Percentiles rank a stretch among this genome's conserved stretches.
phyloP scores from a whole-genome alignment of 2,113 vertebrate species.

The Colius striatus region DNA sequence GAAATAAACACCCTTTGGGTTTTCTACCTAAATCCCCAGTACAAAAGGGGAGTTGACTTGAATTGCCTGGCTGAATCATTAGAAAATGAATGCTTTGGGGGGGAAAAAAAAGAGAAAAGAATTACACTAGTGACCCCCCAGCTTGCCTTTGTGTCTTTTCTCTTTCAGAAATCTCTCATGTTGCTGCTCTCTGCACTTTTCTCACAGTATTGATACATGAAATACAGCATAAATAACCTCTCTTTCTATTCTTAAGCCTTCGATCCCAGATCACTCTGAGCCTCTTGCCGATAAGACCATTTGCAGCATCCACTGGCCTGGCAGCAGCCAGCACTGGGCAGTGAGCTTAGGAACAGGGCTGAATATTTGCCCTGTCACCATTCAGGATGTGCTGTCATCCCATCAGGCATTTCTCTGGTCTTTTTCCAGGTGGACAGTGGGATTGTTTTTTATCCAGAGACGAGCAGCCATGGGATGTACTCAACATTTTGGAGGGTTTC shows the following conservation, averaged over 20 bases:
- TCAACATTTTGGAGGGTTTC: background rate
- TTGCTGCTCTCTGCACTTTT: constrained; percentile 57
- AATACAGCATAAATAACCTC: constrained; percentile 59
- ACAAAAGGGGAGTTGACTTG: constrained; percentile 52
- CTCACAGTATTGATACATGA: constrained; percentile 38
- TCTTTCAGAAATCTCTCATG: constrained; percentile 50
- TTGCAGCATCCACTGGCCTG: constrained; percentile 3
- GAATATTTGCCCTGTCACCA: constrained; percentile 33
- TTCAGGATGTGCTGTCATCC: background rate
- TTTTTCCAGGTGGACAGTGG: background rate
- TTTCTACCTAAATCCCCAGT: constrained; percentile 36
- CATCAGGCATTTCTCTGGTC: background rate
- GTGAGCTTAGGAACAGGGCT: background rate
- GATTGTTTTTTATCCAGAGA: background rate
- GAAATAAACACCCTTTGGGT: constrained; percentile 63
- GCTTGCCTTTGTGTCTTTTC: constrained; percentile 49
- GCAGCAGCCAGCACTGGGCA: background rate
- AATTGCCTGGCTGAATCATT: constrained; percentile 57
- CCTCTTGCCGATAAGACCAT: constrained; percentile 21
- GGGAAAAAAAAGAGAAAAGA: background rate
- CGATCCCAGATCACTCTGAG: background rate
- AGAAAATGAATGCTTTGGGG: constrained; percentile 30
- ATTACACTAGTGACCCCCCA: background rate
- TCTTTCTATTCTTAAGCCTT: constrained; percentile 61
- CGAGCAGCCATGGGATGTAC: background rate